Evolutionary conservation across 2,888 invertebrate genomes (phyloP), one percentile per base, ranked within the genome.

Genomic region (Thumatha senex): DNA sequence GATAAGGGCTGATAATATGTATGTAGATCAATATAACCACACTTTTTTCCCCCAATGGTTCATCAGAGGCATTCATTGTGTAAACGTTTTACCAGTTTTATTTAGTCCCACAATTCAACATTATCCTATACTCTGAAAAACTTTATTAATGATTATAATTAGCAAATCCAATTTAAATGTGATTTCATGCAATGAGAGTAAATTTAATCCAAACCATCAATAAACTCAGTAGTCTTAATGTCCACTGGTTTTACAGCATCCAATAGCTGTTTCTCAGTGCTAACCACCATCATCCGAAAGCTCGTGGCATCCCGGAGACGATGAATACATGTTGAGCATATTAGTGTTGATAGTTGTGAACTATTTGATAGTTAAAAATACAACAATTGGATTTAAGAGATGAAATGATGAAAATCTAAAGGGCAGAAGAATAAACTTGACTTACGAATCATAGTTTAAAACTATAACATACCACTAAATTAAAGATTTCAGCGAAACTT

Each of bases 401-500:
- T 12, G 12, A 35, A 35, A 1, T 35, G 31, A 11, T 31, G 11
- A 8, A 31, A 31, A 31, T 31, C 5, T 31, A 1, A 31, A 5
- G 5, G 7, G 7, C 8, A 31, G 2, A 31, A 31, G 2, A n/a
- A 31, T 24, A 24, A 4, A 8, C n/a, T 9, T n/a, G n/a, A n/a
- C 3, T 3, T 4, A n/a, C 2, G 14, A 10, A 12, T 24, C 5
- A 10, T 12, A 35, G 9, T 13, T 10, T 10, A 8, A 8, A 30
- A 24, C 1, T 0, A 13, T 35, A 38, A 80, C 88, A 82, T 64
- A 89, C 88, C 45, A 75, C 76, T 67, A 87, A 74, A 72, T 86
- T 88, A 44, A 82, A 86, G 46, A 80, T 80, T 56, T 86, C 86
- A 57, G 70, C 64, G 35, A 88, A 76, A 9, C 81, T 67, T 56